Conservation (phyloP, 2,888 invertebrate species). For the Lochmaea crataegi region DNA sequence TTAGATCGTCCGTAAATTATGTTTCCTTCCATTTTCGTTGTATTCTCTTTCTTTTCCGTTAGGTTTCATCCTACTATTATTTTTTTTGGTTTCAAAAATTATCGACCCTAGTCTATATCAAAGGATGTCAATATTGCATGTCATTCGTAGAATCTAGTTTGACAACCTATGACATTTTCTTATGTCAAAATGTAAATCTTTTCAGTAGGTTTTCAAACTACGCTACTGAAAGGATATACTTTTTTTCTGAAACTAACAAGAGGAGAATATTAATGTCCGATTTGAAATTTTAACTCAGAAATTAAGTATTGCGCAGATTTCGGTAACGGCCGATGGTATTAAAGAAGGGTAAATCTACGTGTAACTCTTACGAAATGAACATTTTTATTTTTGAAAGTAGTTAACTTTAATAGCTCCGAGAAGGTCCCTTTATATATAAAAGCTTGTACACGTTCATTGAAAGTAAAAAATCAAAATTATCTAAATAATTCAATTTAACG, state of each 20-base stretch:
- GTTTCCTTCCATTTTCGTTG: too few relatives aligned
- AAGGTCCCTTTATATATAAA: background rate
- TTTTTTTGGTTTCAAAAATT: too few relatives aligned
- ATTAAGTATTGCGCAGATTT: conserved; percentile 35
- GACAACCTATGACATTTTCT: too few relatives aligned
- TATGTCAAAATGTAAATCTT: too few relatives aligned
- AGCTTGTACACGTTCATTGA: background rate
- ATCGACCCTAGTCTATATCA: too few relatives aligned
- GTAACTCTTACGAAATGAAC: conserved; percentile 26
- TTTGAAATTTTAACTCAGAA: conserved; percentile 34
- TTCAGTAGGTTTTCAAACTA: background rate
- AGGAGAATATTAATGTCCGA: conserved; percentile 38
- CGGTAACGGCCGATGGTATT: conserved; percentile 28
- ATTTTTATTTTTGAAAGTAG: conserved; percentile 23
- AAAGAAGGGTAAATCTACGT: conserved; percentile 24
- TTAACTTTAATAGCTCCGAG: conserved; percentile 9
- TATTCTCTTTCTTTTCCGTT: too few relatives aligned
- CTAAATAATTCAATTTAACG: conserved; percentile 1
- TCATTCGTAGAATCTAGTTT: too few relatives aligned
- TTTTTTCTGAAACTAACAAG: conserved; percentile 23
- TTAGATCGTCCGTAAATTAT: too few relatives aligned
- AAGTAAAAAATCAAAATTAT: background rate
- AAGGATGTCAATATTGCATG: too few relatives aligned
- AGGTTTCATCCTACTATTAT: too few relatives aligned
- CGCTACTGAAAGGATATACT: conserved; percentile 12